These are phyloP conservation scores for Tamias sibiricus DNA, from an alignment of 2,113 vertebrate species.

Conservation along the genomic window DNA sequence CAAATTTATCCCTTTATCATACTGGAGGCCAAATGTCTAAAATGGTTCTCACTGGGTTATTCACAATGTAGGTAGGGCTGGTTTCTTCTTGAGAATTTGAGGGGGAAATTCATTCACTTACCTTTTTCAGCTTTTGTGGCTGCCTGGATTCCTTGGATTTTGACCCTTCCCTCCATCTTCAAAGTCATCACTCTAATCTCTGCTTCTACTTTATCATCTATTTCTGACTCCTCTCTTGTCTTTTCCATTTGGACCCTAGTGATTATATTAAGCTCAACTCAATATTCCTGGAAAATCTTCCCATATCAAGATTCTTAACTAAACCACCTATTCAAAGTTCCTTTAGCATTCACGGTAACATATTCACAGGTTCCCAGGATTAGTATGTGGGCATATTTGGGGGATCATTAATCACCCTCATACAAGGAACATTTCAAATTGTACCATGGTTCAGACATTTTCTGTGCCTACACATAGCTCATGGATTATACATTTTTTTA, in stretches of 20 bases:
- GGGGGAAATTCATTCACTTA: not conserved
- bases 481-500: slow-evolving; percentile 30
- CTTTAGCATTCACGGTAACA: not conserved
- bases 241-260: not conserved
- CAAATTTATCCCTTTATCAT: not conserved
- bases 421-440: not conserved
- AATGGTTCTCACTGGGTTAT: not conserved
- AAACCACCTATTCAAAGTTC: not conserved
- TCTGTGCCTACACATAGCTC: not conserved
- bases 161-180: not conserved
- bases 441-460: slow-evolving; percentile 24
- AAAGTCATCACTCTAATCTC: not conserved
- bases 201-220: not conserved
- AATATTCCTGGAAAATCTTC: not conserved
- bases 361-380: not conserved
- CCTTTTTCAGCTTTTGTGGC: not conserved
- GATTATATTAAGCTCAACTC: not conserved
- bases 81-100: not conserved
- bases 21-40: slow-evolving; percentile 21
- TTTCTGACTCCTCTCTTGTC: not conserved
- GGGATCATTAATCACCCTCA: not conserved
- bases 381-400: not conserved
- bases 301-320: slow-evolving; percentile 23
- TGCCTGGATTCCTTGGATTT: not conserved
- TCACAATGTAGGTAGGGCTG: not conserved